phyloP scores from a whole-genome alignment of 1,140 invertebrate species.

The Heliconius hewitsoni region DNA sequence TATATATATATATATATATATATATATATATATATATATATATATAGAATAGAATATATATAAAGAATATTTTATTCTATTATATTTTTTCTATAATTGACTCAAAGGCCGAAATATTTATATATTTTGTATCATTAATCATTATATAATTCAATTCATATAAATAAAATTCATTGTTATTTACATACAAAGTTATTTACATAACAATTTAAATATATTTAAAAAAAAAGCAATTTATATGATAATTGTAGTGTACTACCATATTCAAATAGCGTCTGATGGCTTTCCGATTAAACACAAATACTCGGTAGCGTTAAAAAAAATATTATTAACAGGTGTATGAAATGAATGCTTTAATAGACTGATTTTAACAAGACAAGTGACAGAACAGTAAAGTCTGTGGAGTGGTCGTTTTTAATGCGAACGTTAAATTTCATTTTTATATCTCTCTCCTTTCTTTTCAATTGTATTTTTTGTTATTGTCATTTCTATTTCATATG shows the following conservation, averaged over 20 bases:
- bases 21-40: too few relatives aligned
- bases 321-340: conserved; percentile 56
- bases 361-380: conserved; percentile 68
- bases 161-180: conserved; percentile 2
- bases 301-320: conserved; percentile 37
- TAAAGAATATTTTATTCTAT: too few relatives aligned
- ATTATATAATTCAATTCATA: neutral
- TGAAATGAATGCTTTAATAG: conserved; percentile 59
- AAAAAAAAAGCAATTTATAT: conserved; percentile 32
- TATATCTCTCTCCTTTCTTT: too few relatives aligned
- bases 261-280: conserved; percentile 32
- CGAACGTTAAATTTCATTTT: too few relatives aligned
- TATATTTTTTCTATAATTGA: too few relatives aligned
- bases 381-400: conserved; percentile 42
- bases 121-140: too few relatives aligned
- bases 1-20: too few relatives aligned
- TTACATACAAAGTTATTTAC: neutral
- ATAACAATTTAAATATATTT: conserved; percentile 10
- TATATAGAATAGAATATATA: too few relatives aligned
- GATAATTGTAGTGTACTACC: conserved; percentile 25
- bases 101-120: too few relatives aligned
- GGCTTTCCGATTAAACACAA: conserved; percentile 36
- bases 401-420: conserved; percentile 34
- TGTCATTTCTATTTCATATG: too few relatives aligned
- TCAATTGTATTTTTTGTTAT: too few relatives aligned